A percentile compares a stretch with the other conserved stretches of the same genome.
phyloP scores from a whole-genome alignment of 2,113 vertebrate species.

The Oplegnathus fasciatus region DNA sequence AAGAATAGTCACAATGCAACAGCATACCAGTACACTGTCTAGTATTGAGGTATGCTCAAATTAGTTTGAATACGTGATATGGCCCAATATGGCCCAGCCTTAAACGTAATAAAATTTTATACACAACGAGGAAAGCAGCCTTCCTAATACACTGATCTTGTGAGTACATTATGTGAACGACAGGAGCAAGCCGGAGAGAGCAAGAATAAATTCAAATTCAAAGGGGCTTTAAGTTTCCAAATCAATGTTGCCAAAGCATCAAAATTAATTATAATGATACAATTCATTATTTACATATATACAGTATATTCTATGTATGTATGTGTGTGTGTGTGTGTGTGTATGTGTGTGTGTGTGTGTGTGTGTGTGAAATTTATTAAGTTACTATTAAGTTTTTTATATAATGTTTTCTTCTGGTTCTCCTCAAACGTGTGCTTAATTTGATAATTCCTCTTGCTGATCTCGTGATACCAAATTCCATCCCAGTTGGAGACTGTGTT shows the following conservation, averaged over 20 bases:
- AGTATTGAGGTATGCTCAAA: background rate
- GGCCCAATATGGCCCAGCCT: background rate
- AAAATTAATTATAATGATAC: too few species aligned
- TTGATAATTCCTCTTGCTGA: background rate
- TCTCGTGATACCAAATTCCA: conserved; percentile 19
- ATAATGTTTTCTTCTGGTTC: background rate
- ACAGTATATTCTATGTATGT: too few species aligned
- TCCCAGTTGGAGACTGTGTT: conserved; percentile 27
- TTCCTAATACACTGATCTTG: background rate
- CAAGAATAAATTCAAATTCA: too few species aligned
- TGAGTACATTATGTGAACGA: background rate
- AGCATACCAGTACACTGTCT: background rate
- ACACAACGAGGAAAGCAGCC: too few species aligned
- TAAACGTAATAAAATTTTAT: too few species aligned
- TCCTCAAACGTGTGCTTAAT: background rate
- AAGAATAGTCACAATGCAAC: background rate
- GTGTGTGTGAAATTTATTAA: too few species aligned
- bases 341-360: too few species aligned
- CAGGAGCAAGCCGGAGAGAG: background rate
- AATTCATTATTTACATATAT: too few species aligned
- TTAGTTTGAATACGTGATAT: background rate
- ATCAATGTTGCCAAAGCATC: too few species aligned
- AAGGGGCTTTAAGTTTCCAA: too few species aligned
- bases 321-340: too few species aligned
- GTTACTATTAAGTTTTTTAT: too few species aligned